A percentile compares a stretch with the other conserved stretches of the same genome.
phyloP scores from a whole-genome alignment of 1,140 invertebrate genomes.

The Harpegnathos saltator region DNA sequence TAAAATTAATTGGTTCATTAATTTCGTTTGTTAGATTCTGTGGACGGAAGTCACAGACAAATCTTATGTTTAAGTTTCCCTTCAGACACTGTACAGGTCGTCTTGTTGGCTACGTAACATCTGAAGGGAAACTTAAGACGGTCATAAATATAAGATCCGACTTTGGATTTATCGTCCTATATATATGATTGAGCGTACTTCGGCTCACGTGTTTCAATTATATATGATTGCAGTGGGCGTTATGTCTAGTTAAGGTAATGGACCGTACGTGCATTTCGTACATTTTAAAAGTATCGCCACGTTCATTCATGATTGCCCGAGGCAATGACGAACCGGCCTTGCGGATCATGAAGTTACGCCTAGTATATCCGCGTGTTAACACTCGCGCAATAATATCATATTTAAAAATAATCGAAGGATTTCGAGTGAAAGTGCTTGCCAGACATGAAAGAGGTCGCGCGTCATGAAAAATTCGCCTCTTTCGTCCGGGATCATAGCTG shows the following conservation, averaged over 20 bases:
- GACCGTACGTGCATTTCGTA: background rate
- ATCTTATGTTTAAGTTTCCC: too few relatives aligned
- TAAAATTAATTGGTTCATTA: too few relatives aligned
- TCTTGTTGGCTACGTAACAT: too few relatives aligned
- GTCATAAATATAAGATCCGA: too few relatives aligned
- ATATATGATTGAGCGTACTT: background rate
- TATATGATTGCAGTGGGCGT: too few relatives aligned
- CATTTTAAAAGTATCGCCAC: background rate
- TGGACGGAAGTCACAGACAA: too few relatives aligned
- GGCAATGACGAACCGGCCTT: conserved; percentile 8
- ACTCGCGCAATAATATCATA: background rate
- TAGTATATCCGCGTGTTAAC: conserved; percentile 18
- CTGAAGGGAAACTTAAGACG: too few relatives aligned
- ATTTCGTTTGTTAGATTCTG: too few relatives aligned
- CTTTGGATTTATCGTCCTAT: too few relatives aligned
- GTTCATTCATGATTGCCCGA: background rate
- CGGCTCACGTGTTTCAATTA: too few relatives aligned
- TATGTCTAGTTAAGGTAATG: background rate
- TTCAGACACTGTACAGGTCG: too few relatives aligned
- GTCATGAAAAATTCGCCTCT: background rate
- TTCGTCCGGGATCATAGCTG: conserved; percentile 3
- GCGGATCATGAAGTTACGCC: background rate
- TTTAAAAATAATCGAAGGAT: conserved; percentile 38
- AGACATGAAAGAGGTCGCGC: conserved; percentile 3
- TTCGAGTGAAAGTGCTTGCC: conserved; percentile 20